Base-by-base conservation (phyloP, 1,140 invertebrate species). In the Drosophila ananassae region DNA sequence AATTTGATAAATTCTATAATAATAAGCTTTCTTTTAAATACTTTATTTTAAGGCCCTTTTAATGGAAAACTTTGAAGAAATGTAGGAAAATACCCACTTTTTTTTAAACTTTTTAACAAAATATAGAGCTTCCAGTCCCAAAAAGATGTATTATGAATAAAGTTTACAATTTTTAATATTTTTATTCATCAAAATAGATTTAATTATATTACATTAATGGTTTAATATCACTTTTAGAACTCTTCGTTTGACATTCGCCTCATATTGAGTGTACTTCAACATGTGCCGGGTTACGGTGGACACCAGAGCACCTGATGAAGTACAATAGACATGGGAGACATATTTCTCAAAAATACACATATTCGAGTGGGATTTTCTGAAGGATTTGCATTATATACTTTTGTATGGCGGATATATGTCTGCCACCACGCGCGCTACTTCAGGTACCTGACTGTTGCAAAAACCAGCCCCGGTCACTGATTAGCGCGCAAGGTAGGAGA, bases 231-330 rank as follows among this genome's bases (percentile, higher is more conserved):
- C 0, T 41, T 13, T 6, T 17, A 13, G 39, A 41, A 10, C 3
- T 13, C 34, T 60, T 61, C n/a, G 37, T 53, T 54, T 53, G 80
- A 32, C 67, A 68, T 69, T 84, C 83, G 62, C 69, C 89, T 60
- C 95, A 95, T 94, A 94, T 94, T 95, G 94, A 95, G 94, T 97
- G 97, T 96, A 97, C 97, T 97, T 96, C 97, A 97, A 96, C 96
- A 98, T 96, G 95, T 97, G 96, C 96, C 97, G 96, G 97, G 96
- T 96, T 94, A 76, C 72, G 85, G 90, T 93, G 92, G 93, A 94
- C 94, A 97, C 97, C 97, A 97, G 97, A 98, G 97, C 97, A 98
- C 97, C 97, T 98, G 97, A 98, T 97, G 97, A 97, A 98, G 97
- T 98, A 98, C 97, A 98, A 98, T 97, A 96, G 96, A 96, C 96